A percentile compares a stretch with the other conserved stretches of the same genome.
These are phyloP conservation scores for Wiebesia pumilae DNA, from an alignment of 1,140 invertebrate genomes.

Conservation along the genomic window DNA sequence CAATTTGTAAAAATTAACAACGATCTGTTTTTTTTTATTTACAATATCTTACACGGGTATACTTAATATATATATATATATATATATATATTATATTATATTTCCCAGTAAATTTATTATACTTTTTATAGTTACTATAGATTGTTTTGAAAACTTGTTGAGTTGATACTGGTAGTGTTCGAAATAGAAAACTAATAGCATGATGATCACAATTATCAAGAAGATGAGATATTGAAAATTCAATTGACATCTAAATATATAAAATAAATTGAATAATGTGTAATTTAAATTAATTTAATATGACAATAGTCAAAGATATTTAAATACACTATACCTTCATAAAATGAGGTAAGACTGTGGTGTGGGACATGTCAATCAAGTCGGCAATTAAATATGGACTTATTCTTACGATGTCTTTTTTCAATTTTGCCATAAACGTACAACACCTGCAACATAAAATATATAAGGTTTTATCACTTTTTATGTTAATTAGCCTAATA, in stretches of 20 bases:
- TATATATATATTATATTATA: conserved; percentile 43
- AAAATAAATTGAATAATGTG: background rate
- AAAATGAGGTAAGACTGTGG: conserved; percentile 25
- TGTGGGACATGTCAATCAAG: conserved; percentile 19
- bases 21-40: conserved; percentile 9
- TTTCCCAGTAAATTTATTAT: conserved; percentile 53
- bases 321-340: conserved; percentile 24
- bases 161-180: conserved; percentile 37
- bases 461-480: conserved; percentile 7
- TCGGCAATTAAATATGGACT: conserved; percentile 53
- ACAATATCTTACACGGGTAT: conserved; percentile 3
- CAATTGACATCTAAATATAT: conserved; percentile 43
- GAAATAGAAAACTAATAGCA: conserved; percentile 40
- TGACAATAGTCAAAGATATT: background rate
- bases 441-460: conserved; percentile 39
- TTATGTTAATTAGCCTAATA: background rate
- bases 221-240: conserved; percentile 47
- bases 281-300: conserved; percentile 7
- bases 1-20: background rate
- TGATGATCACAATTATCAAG: conserved; percentile 50
- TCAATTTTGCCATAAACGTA: conserved; percentile 48
- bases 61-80: conserved; percentile 6
- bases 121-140: conserved; percentile 47
- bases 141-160: conserved; percentile 52
- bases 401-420: conserved; percentile 48